A percentile compares a stretch with the other conserved stretches of the same genome.
These are phyloP conservation scores for Condylura cristata DNA, from an alignment of 2,113 vertebrate genomes.

Conservation along the genomic window DNA sequence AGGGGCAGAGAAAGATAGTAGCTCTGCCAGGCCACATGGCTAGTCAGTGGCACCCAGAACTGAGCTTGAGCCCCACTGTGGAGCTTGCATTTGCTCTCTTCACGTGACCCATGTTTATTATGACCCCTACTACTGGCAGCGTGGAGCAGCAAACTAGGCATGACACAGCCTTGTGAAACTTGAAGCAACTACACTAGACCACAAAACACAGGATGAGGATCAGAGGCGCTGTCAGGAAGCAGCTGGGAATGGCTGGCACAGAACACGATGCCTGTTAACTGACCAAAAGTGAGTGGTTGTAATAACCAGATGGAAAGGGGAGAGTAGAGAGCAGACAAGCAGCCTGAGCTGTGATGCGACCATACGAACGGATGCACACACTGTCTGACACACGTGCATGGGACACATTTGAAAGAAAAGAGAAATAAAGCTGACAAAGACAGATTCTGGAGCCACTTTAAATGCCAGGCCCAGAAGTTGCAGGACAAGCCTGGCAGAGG, in stretches of 20 bases:
- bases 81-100: background rate
- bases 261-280: background rate
- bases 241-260: background rate
- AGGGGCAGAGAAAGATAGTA: background rate
- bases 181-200: background rate
- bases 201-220: background rate
- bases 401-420: background rate
- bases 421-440: background rate
- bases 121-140: background rate
- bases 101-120: background rate
- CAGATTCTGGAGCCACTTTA: background rate
- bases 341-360: background rate
- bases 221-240: background rate
- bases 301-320: background rate
- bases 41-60: background rate
- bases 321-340: background rate
- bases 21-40: background rate
- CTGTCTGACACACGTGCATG: background rate
- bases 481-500: background rate
- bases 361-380: background rate
- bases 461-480: background rate
- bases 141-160: background rate
- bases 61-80: background rate
- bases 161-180: background rate
- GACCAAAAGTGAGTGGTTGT: background rate